Base-by-base conservation (phyloP, 2,888 invertebrate genomes). In the Clitarchus hookeri region DNA sequence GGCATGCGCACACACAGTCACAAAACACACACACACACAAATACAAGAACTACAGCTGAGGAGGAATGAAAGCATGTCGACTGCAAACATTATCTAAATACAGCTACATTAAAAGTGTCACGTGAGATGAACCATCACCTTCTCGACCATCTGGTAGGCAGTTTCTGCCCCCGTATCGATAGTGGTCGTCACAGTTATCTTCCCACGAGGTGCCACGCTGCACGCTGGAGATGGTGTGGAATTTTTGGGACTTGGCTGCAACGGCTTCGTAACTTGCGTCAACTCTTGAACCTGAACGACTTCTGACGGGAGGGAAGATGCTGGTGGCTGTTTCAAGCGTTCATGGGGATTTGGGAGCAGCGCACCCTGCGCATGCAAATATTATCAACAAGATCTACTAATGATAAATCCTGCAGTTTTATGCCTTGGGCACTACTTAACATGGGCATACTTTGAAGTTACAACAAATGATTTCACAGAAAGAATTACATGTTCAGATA, bases 131-230 rank as follows among this genome's bases (percentile, higher is more conserved):
- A 36, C 4, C 4, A n/a, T 65, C 65, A 82, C 82, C 82, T 82
- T 27, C 82, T 82, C 82, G 6, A 82, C 82, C 27, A 82, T 27
- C 82, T 44, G 82, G 36, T 82, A 82, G 3, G n/a, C 82, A 26
- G 82, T 82, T 36, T 82, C 27, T 13, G 82, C 16, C 13, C 82
- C 82, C 8, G 44, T 44, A 23, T 82, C 27, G 36, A 82, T 36
- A 82, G 36, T 26, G 82, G 82, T 82, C 0, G 82, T 44, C 3
- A 82, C 82, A 23, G 82, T 82, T 23, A 82, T 82, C 82, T 82
- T 82, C 36, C 82, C 82, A 12, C 82, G 82, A 44, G 65, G 13
- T n/a, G 65, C 65, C 11, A 23, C 6, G n/a, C 23, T 19, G n/a
- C 16, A 3, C n/a, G n/a, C 23, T 65, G 19, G 65, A 65, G 65